Percentiles rank a stretch among this genome's conserved stretches.
Evolutionary conservation across 2,113 vertebrate genomes (phyloP).

Genomic region (Thunnus maccoyii): DNA sequence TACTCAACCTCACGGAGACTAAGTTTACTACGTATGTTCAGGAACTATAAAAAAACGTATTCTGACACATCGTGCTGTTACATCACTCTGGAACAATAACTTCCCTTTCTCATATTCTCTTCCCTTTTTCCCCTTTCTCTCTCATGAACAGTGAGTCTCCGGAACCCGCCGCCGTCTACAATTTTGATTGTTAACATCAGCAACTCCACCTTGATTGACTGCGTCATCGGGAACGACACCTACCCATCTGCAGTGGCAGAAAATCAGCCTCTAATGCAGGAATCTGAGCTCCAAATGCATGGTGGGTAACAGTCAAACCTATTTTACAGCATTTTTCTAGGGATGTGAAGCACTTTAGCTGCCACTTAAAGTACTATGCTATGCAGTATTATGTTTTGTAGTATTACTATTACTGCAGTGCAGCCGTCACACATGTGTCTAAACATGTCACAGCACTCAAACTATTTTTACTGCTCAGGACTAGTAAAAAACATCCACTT

Average conservation of each 20-base stretch:
- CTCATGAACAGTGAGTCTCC: constrained; percentile 35
- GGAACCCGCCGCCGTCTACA: constrained; percentile 47
- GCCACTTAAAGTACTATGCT: background rate
- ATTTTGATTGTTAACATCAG: constrained; percentile 81
- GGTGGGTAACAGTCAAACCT: constrained; percentile 55
- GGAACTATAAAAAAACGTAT: constrained; percentile 16
- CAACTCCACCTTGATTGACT: constrained; percentile 80
- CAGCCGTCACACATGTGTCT: too few relatives aligned
- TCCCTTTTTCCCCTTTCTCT: constrained; percentile 39
- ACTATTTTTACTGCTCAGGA: background rate
- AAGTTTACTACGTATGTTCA: background rate
- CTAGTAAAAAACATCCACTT: background rate
- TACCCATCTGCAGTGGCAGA: constrained; percentile 38
- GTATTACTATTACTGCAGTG: background rate
- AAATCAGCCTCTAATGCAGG: constrained; percentile 52
- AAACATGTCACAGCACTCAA: background rate
- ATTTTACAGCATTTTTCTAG: background rate
- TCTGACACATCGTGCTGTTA: background rate
- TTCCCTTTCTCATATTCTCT: constrained; percentile 59
- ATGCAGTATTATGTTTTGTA: background rate
- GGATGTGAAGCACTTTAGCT: background rate
- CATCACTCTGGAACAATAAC: constrained; percentile 42
- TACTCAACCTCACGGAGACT: background rate
- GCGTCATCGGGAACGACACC: constrained; percentile 76
- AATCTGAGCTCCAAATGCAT: background rate